Evolutionary conservation across 2,797 vertebrate genomes (phyloP).

Genomic region (Cetoscarus ocellatus): DNA sequence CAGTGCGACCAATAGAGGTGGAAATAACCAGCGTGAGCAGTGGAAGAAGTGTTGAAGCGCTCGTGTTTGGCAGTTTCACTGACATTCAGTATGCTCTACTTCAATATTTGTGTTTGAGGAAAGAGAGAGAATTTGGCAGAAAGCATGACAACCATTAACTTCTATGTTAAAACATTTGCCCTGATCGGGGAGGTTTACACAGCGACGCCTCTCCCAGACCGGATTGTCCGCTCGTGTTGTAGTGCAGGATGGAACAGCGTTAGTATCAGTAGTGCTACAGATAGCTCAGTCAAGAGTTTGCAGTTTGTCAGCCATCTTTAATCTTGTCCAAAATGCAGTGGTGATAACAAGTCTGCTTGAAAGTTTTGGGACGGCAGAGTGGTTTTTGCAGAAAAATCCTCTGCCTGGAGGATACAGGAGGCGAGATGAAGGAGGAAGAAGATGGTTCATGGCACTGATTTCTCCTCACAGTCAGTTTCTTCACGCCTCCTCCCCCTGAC

Average conservation of each 20-base stretch:
- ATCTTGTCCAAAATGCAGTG: constrained; percentile 21
- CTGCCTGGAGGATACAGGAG: constrained; percentile 22
- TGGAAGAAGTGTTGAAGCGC: constrained; percentile 49
- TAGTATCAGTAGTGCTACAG: constrained; percentile 69
- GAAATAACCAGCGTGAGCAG: constrained; percentile 27
- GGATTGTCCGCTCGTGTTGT: constrained; percentile 55
- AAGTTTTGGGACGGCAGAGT: constrained; percentile 31
- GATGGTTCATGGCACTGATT: constrained; percentile 63
- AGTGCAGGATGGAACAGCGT: constrained; percentile 69
- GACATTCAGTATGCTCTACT: constrained; percentile 67
- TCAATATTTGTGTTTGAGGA: constrained; percentile 22
- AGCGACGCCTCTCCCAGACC: constrained; percentile 33
- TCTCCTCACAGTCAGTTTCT: constrained; percentile 33
- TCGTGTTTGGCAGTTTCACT: constrained; percentile 76
- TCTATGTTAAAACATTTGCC: constrained; percentile 42
- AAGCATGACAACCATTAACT: constrained; percentile 64
- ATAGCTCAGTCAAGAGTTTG: constrained; percentile 40
- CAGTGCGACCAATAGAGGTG: constrained; percentile 42
- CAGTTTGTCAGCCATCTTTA: constrained; percentile 51
- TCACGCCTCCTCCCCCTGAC: constrained; percentile 14
- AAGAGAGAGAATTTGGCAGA: constrained; percentile 66
- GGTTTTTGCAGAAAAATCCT: constrained; percentile 33
- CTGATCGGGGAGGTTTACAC: constrained; percentile 29
- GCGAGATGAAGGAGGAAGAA: constrained; percentile 11
- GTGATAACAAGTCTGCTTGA: constrained; percentile 21